These are phyloP conservation scores for Rhingia campestris DNA, from an alignment of 2,888 invertebrate species.

Conservation along the genomic window DNA sequence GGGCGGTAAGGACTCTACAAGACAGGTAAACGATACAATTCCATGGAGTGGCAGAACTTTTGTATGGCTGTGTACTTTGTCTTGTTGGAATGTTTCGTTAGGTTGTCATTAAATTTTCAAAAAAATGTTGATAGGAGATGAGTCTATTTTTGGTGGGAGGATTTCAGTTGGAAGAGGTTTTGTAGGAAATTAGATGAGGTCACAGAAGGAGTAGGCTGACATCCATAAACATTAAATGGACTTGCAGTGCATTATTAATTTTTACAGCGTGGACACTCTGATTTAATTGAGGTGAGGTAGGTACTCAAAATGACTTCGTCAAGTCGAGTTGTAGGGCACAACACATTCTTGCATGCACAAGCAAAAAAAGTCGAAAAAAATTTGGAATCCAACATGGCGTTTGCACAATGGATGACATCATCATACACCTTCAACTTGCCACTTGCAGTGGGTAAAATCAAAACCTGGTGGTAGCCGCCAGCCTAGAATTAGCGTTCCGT, in stretches of 20 bases:
- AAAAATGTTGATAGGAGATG: constrained; percentile 3
- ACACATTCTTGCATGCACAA: no score
- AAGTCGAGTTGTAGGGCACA: no score
- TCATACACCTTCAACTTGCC: no score
- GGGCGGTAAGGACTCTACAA: constrained; percentile 25
- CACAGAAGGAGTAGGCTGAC: not conserved
- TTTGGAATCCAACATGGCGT: no score
- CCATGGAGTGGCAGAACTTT: constrained; percentile 15
- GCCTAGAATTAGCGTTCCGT: no score
- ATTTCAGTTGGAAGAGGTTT: not conserved
- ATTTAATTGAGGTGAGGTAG: no score
- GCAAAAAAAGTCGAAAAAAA: no score
- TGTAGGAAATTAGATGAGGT: constrained; percentile 10
- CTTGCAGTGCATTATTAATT: not conserved
- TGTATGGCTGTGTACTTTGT: constrained; percentile 2
- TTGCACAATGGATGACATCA: no score
- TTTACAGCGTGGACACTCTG: no score
- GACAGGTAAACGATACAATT: constrained; percentile 35
- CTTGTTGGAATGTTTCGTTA: not conserved
- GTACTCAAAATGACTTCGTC: no score
- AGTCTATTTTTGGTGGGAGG: constrained; percentile 29
- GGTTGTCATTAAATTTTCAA: constrained; percentile 50
- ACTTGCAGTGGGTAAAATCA: no score
- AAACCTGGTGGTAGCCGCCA: no score
- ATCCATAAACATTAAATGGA: not conserved